Evolutionary conservation across 2,113 vertebrate species (phyloP).

Genomic region (Eira barbara): DNA sequence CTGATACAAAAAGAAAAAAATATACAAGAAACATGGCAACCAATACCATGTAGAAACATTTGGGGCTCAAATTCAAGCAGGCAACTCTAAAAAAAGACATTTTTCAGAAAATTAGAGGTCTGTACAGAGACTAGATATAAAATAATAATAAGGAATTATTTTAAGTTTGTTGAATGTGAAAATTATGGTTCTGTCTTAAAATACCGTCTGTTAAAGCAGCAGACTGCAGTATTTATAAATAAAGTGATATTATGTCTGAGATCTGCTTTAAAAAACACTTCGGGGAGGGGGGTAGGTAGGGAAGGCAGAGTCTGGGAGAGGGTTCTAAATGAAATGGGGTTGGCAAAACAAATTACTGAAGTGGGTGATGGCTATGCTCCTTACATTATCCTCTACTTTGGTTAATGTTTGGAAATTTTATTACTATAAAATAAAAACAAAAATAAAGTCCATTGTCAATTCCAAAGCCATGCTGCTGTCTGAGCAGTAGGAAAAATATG

Average conservation of each 20-base stretch:
- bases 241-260: background rate
- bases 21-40: background rate
- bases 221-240: background rate
- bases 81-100: background rate
- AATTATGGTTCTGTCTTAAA: background rate
- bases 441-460: background rate
- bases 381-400: background rate
- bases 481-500: background rate
- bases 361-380: background rate
- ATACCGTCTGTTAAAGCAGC: background rate
- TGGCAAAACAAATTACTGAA: background rate
- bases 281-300: background rate
- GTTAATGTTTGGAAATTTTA: background rate
- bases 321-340: background rate
- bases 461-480: background rate
- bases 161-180: background rate
- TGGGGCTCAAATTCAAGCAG: background rate
- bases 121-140: background rate
- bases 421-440: background rate
- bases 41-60: rapidly evolving
- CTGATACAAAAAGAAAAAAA: background rate
- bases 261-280: background rate
- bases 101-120: background rate
- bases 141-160: background rate
- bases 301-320: no score